A percentile compares a stretch with the other conserved stretches of the same genome.
phyloP scores from a whole-genome alignment of 2,113 vertebrate species.

The Semnornis frantzii region DNA sequence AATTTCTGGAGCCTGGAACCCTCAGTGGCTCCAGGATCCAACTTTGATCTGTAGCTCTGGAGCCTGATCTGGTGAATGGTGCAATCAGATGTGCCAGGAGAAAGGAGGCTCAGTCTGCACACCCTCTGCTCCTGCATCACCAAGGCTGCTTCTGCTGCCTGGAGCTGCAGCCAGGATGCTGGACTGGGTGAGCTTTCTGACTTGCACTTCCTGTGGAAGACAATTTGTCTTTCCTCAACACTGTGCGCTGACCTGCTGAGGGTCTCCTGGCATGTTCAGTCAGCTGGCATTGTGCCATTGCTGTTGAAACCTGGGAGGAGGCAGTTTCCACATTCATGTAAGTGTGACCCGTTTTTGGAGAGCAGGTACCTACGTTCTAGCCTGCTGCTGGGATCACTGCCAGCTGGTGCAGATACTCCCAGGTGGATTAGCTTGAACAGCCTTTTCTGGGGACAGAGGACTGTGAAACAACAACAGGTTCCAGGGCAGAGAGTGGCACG shows the following conservation, averaged over 20 bases:
- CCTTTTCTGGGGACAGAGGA: not conserved
- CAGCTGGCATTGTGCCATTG: not conserved
- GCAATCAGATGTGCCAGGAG: not conserved
- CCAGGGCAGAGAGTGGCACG: not conserved
- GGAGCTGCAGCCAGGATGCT: not conserved
- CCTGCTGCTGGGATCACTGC: not conserved
- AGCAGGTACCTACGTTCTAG: rapidly evolving
- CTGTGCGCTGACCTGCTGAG: not conserved
- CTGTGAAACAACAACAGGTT: not conserved
- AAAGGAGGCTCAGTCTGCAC: not conserved
- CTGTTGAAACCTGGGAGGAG: not conserved
- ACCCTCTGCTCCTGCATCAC: not conserved
- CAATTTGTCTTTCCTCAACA: not conserved
- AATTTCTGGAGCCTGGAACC: not conserved
- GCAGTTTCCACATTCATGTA: not conserved
- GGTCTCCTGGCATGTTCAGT: not conserved
- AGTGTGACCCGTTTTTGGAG: not conserved
- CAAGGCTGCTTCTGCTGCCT: not conserved
- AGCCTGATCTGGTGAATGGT: not conserved
- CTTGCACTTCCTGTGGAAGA: not conserved
- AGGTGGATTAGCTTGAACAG: not conserved
- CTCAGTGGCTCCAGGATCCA: not conserved
- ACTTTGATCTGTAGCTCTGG: not conserved
- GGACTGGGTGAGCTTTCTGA: not conserved
- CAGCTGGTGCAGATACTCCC: not conserved